Evolutionary conservation across 2,113 vertebrate species (phyloP).

Genomic region (Spilogale gracilis): DNA sequence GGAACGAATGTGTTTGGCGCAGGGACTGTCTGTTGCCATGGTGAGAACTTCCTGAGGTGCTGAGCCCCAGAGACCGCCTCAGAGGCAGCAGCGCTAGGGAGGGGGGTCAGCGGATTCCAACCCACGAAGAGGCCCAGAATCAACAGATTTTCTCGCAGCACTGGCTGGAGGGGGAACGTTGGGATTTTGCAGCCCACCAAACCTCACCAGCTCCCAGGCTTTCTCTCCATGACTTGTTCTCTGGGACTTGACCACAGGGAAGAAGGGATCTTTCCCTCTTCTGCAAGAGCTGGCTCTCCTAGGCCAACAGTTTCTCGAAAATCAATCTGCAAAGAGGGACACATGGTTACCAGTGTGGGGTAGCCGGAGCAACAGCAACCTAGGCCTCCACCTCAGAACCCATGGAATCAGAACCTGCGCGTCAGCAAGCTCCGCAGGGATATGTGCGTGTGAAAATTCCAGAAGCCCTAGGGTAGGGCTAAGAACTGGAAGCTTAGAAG

Average conservation of each 20-base stretch:
- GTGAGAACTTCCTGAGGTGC: conserved; percentile 41
- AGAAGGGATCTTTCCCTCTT: not conserved
- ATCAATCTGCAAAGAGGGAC: not conserved
- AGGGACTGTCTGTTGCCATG: conserved; percentile 64
- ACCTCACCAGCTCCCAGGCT: not conserved
- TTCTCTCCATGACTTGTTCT: not conserved
- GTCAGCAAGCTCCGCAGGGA: not conserved
- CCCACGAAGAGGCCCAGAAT: not conserved
- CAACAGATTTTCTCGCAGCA: not conserved
- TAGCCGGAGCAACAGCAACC: not conserved
- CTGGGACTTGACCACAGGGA: not conserved
- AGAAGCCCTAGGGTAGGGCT: not conserved
- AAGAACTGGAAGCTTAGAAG: not conserved
- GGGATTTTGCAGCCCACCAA: not conserved
- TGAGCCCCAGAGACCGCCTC: conserved; percentile 8
- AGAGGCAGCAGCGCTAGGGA: not conserved
- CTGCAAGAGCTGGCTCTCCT: not conserved
- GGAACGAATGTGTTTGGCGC: not conserved
- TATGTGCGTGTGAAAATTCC: not conserved
- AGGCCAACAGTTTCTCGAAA: not conserved
- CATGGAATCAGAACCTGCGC: not conserved
- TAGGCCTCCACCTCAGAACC: too few species aligned
- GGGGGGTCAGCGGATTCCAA: not conserved
- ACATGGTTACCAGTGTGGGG: too few species aligned
- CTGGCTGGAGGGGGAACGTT: not conserved